Evolutionary conservation across 2,797 vertebrate species (phyloP), one percentile per base, ranked within the genome.

Genomic region (Gambusia yucatana): DNA sequence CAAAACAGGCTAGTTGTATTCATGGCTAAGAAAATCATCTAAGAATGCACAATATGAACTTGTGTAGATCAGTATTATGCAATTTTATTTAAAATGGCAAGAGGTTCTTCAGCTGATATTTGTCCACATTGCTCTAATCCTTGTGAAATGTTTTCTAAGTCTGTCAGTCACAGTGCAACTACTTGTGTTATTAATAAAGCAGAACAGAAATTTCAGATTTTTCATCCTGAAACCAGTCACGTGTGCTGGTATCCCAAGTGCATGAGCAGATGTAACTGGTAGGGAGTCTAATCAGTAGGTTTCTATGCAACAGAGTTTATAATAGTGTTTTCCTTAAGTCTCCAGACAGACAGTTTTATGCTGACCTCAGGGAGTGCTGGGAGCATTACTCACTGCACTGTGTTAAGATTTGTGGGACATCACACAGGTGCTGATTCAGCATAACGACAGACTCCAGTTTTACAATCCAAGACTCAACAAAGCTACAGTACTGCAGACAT

Each of bases 271-370:
- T 50, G 59, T 75, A 65, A 28, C 30, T 77, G 61, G 44, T 25
- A 75, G 69, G 30, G 70, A 59, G 65, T 50, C 36, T 78, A 78
- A 85, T 81, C 44, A 76, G 75, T 57, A 80, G 50, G 67, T 39
- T 82, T 75, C 73, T 82, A 22, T 74, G 75, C 80, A 80, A 77
- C 81, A 84, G 75, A 82, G 79, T 76, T 78, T 73, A 73, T 83
- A 86, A 90, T 78, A 77, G 83, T 72, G 75, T 79, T 84, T 75
- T 84, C 47, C 77, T 57, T 89, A 90, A 90, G 86, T 77, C 84
- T 83, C 61, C 76, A 91, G 90, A 88, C 89, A 91, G 90, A 82
- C 87, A 77, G 30, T 75, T 79, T 84, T 89, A 69, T 85, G 89
- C 89, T 89, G 88, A 90, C 78, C 83, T 87, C 72, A 77, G 84